Evolutionary conservation across 2,888 invertebrate genomes (phyloP).

Genomic region (Drosophila subsilvestris): DNA sequence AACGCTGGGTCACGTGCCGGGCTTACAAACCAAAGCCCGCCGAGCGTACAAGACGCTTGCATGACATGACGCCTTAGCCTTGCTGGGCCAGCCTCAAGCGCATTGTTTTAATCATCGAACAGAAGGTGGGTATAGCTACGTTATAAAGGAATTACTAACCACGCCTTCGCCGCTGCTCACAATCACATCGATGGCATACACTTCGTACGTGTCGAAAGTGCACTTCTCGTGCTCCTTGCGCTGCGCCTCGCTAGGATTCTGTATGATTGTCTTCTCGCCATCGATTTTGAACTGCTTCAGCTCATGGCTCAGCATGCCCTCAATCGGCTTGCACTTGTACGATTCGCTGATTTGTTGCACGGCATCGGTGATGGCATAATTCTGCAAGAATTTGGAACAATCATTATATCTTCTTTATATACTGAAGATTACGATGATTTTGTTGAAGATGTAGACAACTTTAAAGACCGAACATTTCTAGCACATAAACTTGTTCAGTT

Average conservation of each 20-base stretch:
- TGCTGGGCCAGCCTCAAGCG: conserved; percentile 80
- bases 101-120: conserved; percentile 83
- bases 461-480: conserved; percentile 69
- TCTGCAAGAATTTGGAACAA: conserved; percentile 85
- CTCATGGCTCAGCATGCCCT: conserved; percentile 98
- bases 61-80: conserved; percentile 37
- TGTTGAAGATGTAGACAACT: conserved; percentile 36
- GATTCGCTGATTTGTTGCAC: conserved; percentile 96
- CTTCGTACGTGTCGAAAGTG: conserved; percentile 97
- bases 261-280: conserved; percentile 98
- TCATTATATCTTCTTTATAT: background rate
- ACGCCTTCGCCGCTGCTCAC: conserved; percentile 97
- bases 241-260: conserved; percentile 98
- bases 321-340: conserved; percentile 98
- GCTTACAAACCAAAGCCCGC: conserved; percentile 40
- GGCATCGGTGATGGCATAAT: conserved; percentile 94
- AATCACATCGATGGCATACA: conserved; percentile 99
- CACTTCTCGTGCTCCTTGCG: conserved; percentile 98
- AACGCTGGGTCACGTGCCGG: conserved; percentile 41
- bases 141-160: conserved; percentile 85
- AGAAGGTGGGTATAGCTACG: background rate
- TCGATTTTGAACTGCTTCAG: conserved; percentile 98
- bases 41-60: conserved; percentile 51
- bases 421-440: background rate
- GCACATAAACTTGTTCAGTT: conserved; percentile 59